These are phyloP conservation scores for Epinephelus malabaricus DNA, from an alignment of 2,797 vertebrate species.

Conservation along the genomic window DNA sequence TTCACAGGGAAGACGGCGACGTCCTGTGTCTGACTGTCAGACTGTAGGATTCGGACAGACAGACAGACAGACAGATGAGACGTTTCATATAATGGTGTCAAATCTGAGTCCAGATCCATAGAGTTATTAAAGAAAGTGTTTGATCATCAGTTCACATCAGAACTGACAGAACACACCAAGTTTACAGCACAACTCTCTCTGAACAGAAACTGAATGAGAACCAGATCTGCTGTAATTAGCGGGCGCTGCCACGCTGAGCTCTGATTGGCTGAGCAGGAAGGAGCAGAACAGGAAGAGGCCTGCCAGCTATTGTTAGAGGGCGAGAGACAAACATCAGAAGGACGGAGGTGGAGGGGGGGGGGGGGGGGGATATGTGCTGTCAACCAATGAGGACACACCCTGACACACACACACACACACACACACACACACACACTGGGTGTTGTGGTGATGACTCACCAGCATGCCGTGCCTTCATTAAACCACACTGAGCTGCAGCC, in stretches of 20 bases:
- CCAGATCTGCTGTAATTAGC: constrained; percentile 32
- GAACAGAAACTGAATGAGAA: constrained; percentile 14
- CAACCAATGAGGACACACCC: constrained; percentile 41
- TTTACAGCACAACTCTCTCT: background rate
- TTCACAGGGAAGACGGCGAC: no score
- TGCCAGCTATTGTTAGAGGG: constrained; percentile 58
- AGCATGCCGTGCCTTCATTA: constrained; percentile 17
- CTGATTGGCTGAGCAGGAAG: constrained; percentile 50
- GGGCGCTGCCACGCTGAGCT: constrained; percentile 13
- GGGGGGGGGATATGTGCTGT: no score
- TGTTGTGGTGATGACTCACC: constrained; percentile 49
- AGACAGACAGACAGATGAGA: background rate
- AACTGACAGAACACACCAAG: background rate
- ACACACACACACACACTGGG: background rate
- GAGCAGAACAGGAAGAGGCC: constrained; percentile 41
- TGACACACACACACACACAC: constrained; percentile 6
- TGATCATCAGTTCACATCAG: background rate
- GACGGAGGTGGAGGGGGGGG: background rate
- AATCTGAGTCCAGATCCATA: no score
- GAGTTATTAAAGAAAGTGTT: no score
- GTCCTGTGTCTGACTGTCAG: no score
- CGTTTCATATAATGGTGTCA: no score
- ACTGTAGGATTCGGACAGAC: background rate
- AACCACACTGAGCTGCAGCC: constrained; percentile 28
- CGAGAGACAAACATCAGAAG: constrained; percentile 13